A percentile compares a stretch with the other conserved stretches of the same genome.
Conservation (phyloP, 1,140 invertebrate species). For the Pomacea maculata region DNA sequence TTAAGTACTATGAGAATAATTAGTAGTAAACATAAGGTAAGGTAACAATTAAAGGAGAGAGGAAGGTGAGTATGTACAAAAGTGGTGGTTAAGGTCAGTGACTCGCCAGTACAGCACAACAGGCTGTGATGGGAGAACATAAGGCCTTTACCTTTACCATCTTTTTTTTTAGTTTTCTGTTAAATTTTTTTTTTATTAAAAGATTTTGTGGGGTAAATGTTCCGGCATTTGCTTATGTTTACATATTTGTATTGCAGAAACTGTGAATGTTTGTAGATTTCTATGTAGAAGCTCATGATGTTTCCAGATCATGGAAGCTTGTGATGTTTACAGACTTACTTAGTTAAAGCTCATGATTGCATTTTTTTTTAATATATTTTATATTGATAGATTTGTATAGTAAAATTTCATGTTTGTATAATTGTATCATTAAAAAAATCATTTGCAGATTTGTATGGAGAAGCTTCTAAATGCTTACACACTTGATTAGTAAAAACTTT, state of each 20-base stretch:
- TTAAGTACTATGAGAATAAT: too few species aligned
- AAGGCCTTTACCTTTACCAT: too few species aligned
- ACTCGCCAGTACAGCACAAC: too few species aligned
- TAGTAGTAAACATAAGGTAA: too few species aligned
- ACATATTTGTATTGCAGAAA: conserved; percentile 29
- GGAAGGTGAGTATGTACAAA: too few species aligned
- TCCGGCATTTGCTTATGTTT: conserved; percentile 35
- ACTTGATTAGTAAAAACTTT: conserved; percentile 2
- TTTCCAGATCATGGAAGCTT: background rate
- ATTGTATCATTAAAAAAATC: background rate
- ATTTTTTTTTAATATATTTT: too few species aligned
- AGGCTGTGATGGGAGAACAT: too few species aligned
- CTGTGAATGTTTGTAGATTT: background rate
- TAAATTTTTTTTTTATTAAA: background rate
- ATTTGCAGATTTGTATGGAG: conserved; percentile 1
- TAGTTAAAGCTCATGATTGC: background rate
- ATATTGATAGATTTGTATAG: too few species aligned
- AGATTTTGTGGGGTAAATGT: conserved; percentile 1
- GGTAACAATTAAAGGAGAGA: too few species aligned
- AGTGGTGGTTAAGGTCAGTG: too few species aligned
- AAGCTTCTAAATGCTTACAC: background rate
- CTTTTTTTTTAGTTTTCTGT: too few species aligned
- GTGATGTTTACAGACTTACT: background rate
- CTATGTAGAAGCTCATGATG: background rate
- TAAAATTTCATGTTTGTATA: too few species aligned